Base-by-base conservation (phyloP, 2,888 invertebrate genomes). In the Eurytoma californica region DNA sequence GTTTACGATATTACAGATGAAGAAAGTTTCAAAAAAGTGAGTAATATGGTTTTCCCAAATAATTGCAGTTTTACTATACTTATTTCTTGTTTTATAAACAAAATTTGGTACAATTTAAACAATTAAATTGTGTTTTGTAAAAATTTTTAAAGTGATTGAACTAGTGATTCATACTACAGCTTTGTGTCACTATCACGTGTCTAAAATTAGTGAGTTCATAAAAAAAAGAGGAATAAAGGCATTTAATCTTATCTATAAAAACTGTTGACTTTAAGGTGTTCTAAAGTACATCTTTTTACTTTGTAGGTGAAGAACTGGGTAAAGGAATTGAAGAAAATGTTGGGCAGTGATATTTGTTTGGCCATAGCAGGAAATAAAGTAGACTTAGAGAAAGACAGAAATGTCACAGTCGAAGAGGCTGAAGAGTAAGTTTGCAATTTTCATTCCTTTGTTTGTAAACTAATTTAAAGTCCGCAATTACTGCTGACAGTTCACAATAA, bases 1-100 rank as follows among this genome's bases (percentile, higher is more conserved):
- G 98, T 99, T 3, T 99, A 98, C 91, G 99, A 99, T 90, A 97
- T 99, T 82, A 98, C 99, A 18, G 98, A 99, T 92, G 95, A 97
- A 91, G 96, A 97, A 88, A 98, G 98, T 0, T 98, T 99, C 91
- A 95, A 95, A 88, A 98, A 97, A 93, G 98, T 95, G 91, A 85
- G 63, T 74, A 58, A 72, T n/a, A n/a, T 53, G 13, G 49, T 39
- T 49, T 39, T 60, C 18, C 24, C 47, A 61, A 12, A 47, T 63
- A 39, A 39, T 39, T 24, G 39, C 14, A 24, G 4, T n/a, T 3
- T 18, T 20, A 16, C 24, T 2, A 16, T 28, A 24, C 14, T 28
- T 30, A 4, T 20, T 12, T 58, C n/a, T 9, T 58, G n/a, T 24
- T 18, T 20, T 3, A 2, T 0, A 20, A 58, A 13, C 24, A 12